Base-by-base conservation (phyloP, 2,797 vertebrate genomes). In the Novumbra hubbsi region DNA sequence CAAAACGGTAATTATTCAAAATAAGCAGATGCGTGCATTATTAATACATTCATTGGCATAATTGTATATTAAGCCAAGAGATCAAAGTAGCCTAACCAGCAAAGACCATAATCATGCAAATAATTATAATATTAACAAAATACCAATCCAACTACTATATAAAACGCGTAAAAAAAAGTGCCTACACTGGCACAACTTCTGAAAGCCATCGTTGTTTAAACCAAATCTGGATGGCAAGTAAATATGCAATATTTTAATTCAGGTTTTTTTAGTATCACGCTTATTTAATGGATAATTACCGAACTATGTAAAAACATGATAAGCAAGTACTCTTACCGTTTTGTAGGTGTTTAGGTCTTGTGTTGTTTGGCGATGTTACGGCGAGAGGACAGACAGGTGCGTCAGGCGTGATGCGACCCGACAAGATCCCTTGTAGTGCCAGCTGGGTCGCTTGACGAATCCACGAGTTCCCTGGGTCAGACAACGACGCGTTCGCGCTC, bases 311-410 rank as follows among this genome's bases (percentile, higher is more conserved):
- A 32, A 65, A 17, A 30, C 28, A 30, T 19, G 38, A 38, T 65
- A 15, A 64, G 15, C 6, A 41, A 49, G 69, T 48, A 49, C 52
- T 68, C 90, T 83, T 92, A 92, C 91, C 91, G 85, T 83, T 62
- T 69, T 68, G 81, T 21, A 45, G 79, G 62, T 45, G 67, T 71
- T 16, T 49, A 19, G 45, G 30, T 80, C 69, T 80, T 72, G 28
- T 38, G 60, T 5, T 30, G 57, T 71, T 64, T 70, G 83, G 70
- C 16, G 76, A 75, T 82, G 78, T 71, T 75, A 67, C 15, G 62
- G 73, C 38, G 75, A 73, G 76, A 87, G 81, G 86, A 89, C 84
- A 92, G 93, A 94, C 95, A 97, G 95, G 95, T 96, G 95, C 93
- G 92, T 88, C 17, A 21, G n/a, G 84, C 88, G 81, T 86, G 74